These are phyloP conservation scores for Enteromius afrohamiltoni DNA, from an alignment of 2,797 vertebrate genomes.

Conservation along the genomic window DNA sequence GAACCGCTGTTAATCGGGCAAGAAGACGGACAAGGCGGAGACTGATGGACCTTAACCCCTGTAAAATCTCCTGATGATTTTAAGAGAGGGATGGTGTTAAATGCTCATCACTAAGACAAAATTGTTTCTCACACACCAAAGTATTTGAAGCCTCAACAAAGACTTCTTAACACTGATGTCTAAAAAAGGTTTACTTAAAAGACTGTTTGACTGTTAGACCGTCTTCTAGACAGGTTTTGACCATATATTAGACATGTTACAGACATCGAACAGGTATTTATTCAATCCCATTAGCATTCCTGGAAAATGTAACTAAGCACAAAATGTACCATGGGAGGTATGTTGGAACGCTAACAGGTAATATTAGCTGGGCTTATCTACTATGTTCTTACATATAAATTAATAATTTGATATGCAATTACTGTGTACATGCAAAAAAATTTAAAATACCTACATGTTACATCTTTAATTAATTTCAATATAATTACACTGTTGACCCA, in stretches of 20 bases:
- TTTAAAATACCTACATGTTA: not conserved
- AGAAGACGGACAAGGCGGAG: slow-evolving; percentile 81
- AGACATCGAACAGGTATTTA: not conserved
- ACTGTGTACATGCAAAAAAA: not conserved
- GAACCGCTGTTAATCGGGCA: slow-evolving; percentile 86
- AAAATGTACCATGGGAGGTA: no score
- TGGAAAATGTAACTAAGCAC: no score
- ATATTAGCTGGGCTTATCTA: not conserved
- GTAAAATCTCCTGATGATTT: slow-evolving; percentile 82
- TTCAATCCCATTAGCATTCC: not conserved
- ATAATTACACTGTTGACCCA: not conserved
- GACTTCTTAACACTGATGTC: slow-evolving; percentile 21
- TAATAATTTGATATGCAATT: not conserved
- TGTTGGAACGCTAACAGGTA: no score
- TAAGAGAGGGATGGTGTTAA: slow-evolving; percentile 7
- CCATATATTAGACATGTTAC: not conserved
- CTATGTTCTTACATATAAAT: not conserved
- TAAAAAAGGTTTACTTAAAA: slow-evolving; percentile 10
- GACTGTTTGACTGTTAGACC: not conserved
- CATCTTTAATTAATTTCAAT: not conserved
- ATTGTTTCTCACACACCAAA: slow-evolving; percentile 6
- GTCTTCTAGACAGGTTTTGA: not conserved
- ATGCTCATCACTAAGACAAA: slow-evolving; percentile 23
- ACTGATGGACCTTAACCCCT: slow-evolving; percentile 86
- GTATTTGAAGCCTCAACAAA: slow-evolving; percentile 6